Base-by-base conservation (phyloP, 2,797 vertebrate species). In the Gobionotothen gibberifrons region DNA sequence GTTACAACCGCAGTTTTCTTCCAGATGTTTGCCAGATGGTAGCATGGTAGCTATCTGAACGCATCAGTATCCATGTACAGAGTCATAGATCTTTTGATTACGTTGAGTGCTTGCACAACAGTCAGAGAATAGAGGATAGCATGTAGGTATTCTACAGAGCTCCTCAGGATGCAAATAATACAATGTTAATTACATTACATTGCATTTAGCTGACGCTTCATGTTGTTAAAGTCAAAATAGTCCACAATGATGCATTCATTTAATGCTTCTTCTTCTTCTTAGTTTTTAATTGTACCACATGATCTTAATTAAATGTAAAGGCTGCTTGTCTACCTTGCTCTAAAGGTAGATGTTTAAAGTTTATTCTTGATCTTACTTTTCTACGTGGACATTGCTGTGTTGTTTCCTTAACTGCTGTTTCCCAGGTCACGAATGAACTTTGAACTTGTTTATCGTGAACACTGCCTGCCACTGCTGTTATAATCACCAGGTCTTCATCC, bases 11-110 rank as follows among this genome's bases (percentile, higher is more conserved):
- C 51, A 53, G 52, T 66, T 15, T 49, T 29, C 53, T 54, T 70
- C 69, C 78, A 86, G 71, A 83, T 85, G 84, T 87, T 76, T 73
- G 58, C 68, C 79, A 87, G 81, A 78, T 87, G 78, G 54, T 17
- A 56, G 40, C 53, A 39, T 21, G 54, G 56, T 19, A 40, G 46
- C 64, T 46, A 54, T 61, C 67, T 26, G 44, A 61, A 39, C 54
- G 40, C 49, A 43, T 1, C 3, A 71, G 46, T 64, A 19, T 69
- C 58, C 53, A 66, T 49, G 69, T 56, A 44, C 64, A 52, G 74
- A 78, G 39, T 56, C 32, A 46, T 5, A 69, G 55, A 72, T 77
- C 69, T 74, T 67, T 76, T 72, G 60, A 76, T 76, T 29, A 62
- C 65, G 56, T 26, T 69, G 43, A 55, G 56, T 51, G 12, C 36